Evolutionary conservation across 2,797 vertebrate genomes (phyloP).

Genomic region (Ateles fusciceps): DNA sequence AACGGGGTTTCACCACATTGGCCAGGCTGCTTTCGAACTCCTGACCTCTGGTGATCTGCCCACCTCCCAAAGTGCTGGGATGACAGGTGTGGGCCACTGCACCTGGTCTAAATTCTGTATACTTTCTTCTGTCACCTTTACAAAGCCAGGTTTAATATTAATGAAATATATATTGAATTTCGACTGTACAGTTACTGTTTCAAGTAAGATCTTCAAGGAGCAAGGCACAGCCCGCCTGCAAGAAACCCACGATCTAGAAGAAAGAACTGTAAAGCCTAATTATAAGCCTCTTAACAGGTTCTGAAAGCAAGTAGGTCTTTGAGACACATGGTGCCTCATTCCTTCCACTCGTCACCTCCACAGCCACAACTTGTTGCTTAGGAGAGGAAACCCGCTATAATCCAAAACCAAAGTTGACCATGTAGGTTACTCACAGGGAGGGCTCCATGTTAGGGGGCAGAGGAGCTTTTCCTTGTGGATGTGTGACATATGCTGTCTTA

Average conservation of each 20-base stretch:
- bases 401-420: fast-evolving
- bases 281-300: background rate
- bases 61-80: background rate
- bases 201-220: background rate
- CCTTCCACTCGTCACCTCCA: background rate
- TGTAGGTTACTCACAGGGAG: background rate
- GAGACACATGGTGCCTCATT: background rate
- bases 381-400: background rate
- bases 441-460: background rate
- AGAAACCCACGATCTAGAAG: background rate
- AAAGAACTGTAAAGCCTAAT: background rate
- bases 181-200: background rate
- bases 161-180: background rate
- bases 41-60: background rate
- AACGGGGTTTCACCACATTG: no score
- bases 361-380: background rate
- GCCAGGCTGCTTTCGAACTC: no score
- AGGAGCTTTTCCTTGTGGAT: background rate
- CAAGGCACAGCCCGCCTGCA: background rate
- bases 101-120: background rate
- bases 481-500: background rate
- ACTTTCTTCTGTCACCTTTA: background rate
- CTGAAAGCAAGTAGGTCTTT: background rate
- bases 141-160: background rate
- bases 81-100: no score